These are phyloP conservation scores for Botia almorhae DNA, from an alignment of 2,797 vertebrate species.

Conservation along the genomic window DNA sequence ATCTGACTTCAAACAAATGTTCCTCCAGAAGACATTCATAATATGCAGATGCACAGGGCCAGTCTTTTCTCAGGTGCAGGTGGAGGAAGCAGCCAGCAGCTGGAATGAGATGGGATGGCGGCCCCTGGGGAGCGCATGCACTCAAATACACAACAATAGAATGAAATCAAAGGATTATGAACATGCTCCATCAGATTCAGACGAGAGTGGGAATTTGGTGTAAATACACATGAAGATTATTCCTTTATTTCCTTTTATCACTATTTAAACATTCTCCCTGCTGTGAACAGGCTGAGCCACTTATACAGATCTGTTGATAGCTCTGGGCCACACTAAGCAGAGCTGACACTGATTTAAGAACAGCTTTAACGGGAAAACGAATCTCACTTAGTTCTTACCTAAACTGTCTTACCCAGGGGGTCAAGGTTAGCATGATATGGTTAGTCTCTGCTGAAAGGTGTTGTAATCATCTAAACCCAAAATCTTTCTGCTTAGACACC, in stretches of 20 bases:
- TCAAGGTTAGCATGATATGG: background rate
- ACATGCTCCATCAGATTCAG: conserved; percentile 11
- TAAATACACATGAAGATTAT: conserved; percentile 22
- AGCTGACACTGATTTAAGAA: conserved; percentile 26
- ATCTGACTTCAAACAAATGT: conserved; percentile 30
- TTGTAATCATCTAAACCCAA: no score
- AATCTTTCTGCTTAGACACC: no score
- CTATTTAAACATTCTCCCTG: conserved; percentile 33
- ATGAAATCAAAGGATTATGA: conserved; percentile 31
- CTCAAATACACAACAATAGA: conserved; percentile 19
- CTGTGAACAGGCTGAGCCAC: conserved; percentile 28
- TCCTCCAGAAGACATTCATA: conserved; percentile 34
- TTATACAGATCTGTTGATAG: conserved; percentile 29
- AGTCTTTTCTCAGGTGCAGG: conserved; percentile 13
- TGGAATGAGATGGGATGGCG: conserved; percentile 16
- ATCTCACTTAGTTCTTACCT: background rate
- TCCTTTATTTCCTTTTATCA: conserved; percentile 29
- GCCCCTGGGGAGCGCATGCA: background rate
- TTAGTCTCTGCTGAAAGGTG: background rate
- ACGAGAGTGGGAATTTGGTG: conserved; percentile 30
- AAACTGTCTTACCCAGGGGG: background rate
- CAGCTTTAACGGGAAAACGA: conserved; percentile 23
- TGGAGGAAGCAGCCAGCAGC: conserved; percentile 25
- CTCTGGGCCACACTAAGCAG: conserved; percentile 14
- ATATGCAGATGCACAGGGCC: conserved; percentile 31